phyloP scores from a whole-genome alignment of 37 sponge, comb jelly and placozoan species.

The Ephydatia muelleri region DNA sequence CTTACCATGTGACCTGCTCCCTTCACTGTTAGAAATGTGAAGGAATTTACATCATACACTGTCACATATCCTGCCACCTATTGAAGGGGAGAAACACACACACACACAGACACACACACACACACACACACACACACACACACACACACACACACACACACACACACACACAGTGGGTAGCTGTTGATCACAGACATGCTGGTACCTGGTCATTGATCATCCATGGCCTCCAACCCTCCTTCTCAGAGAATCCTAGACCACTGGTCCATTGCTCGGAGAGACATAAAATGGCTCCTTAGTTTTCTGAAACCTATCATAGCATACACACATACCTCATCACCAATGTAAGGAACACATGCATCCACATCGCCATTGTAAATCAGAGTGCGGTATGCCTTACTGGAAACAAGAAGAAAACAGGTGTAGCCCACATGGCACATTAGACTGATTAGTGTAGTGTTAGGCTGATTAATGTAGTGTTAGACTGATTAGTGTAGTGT shows the following conservation, averaged over 20 bases:
- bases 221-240: conserved; percentile 77
- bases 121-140: too few relatives aligned
- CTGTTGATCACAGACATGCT: not conserved
- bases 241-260: conserved; percentile 45
- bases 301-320: not conserved
- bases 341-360: conserved; percentile 80
- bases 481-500: too few relatives aligned
- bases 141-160: too few relatives aligned
- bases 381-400: conserved; percentile 67
- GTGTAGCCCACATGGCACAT: too few relatives aligned
- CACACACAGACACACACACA: too few relatives aligned
- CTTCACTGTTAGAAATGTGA: conserved; percentile 82
- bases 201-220: conserved; percentile 66
- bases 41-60: conserved; percentile 35
- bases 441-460: too few relatives aligned
- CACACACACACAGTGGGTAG: too few relatives aligned
- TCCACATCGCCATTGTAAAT: conserved; percentile 88
- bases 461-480: too few relatives aligned
- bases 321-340: conserved; percentile 54
- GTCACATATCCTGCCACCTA: too few relatives aligned
- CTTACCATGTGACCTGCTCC: conserved; percentile 90
- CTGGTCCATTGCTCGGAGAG: conserved; percentile 69
- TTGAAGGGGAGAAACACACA: too few relatives aligned
- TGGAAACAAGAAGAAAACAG: conserved; percentile 3
- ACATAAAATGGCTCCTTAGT: not conserved